Evolutionary conservation across 1,140 invertebrate species (phyloP).

Genomic region (Leptoteleia sp.): DNA sequence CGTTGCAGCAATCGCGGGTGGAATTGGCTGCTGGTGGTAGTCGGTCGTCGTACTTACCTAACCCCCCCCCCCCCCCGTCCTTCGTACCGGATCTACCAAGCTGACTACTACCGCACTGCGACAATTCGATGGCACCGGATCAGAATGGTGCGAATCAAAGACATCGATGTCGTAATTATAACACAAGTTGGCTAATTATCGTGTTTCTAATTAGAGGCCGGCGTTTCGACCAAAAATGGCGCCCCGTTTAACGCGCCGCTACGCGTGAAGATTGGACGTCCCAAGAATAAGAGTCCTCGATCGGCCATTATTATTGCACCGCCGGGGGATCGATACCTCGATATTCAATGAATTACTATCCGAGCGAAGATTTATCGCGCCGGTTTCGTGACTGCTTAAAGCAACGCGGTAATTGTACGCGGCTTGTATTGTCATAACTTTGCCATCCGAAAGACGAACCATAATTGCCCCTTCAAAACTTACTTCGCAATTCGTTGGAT

Average conservation of each 20-base stretch:
- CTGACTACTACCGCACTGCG: conserved; percentile 63
- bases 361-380: neutral
- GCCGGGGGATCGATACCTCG: neutral
- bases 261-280: conserved; percentile 12
- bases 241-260: conserved; percentile 17
- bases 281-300: conserved; percentile 3
- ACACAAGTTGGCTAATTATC: conserved; percentile 43
- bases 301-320: neutral
- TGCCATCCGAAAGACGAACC: conserved; percentile 3
- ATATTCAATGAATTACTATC: conserved; percentile 7
- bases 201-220: conserved; percentile 22
- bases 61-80: conserved; percentile 14
- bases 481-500: no score
- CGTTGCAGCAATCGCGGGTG: conserved; percentile 17
- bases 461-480: conserved; percentile 31
- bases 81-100: conserved; percentile 18
- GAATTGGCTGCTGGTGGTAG: conserved; percentile 44
- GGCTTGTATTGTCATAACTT: conserved; percentile 20
- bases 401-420: conserved; percentile 5
- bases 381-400: neutral
- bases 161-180: conserved; percentile 56
- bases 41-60: conserved; percentile 39
- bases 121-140: conserved; percentile 54
- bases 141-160: conserved; percentile 50
- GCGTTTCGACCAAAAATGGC: conserved; percentile 7